Evolutionary conservation across 2,888 invertebrate species (phyloP), one percentile per base, ranked within the genome.

Genomic region (Chloroclystis v-ata): DNA sequence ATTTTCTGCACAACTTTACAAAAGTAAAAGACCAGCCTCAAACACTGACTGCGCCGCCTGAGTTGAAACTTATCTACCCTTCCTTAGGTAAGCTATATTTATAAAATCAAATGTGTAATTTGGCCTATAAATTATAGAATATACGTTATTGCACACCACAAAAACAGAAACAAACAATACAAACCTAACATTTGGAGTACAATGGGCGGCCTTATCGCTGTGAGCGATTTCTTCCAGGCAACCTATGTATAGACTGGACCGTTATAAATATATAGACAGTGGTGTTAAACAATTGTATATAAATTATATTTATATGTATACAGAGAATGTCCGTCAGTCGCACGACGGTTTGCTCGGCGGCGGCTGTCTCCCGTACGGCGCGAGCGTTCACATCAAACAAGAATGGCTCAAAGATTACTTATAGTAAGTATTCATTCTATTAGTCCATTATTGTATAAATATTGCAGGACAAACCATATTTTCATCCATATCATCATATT

Each of bases 311-410:
- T n/a, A n/a, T n/a, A n/a, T n/a, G n/a, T n/a, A n/a, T n/a, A n/a
- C 92, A 67, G 91, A 93, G n/a, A 96, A 98, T 82, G 97, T 98
- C 0, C 89, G 92, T 28, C 89, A 85, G 2, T 96, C 97, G 52
- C 93, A 95, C 67, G 97, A 97, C 72, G 95, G 95, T 0, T 89
- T 94, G 37, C 84, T 92, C 28, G 97, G 96, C 4, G 97, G 97
- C 0, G 95, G 94, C 0, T 97, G 97, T 63, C 82, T 99, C 3
- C 98, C 98, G 0, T 99, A 99, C 72, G 89, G 90, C 0, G 90
- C 89, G n/a, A 89, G 89, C 13, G 91, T 90, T 0, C 95, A 97
- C 67, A 87, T 90, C 10, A 97, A 96, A 65, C 98, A 99, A 67
- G 78, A 86, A 0, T 98, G 97, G 96, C 86, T 98, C 0, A 91